Base-by-base conservation (phyloP, 1,140 invertebrate species). In the Nomia melanderi region DNA sequence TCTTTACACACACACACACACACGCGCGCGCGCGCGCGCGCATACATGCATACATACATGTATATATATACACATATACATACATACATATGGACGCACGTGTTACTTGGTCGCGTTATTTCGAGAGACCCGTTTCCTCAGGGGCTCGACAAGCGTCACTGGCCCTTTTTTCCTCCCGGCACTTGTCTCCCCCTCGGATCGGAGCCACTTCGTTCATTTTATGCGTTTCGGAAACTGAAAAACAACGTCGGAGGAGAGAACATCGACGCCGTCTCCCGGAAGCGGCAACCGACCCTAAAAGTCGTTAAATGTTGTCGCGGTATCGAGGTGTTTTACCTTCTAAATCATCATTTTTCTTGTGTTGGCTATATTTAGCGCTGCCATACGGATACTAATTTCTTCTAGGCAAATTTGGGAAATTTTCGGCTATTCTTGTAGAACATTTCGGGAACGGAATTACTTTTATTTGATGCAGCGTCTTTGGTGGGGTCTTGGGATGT, bases 181-280 rank as follows among this genome's bases (percentile, higher is more conserved):
- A 76, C 73, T 76, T 76, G 73, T 76, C 73, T 65, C 67, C 73
- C 73, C 54, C 65, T 72, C 60, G 41, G 63, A 78, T 82, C 73
- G 63, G 20, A 77, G 41, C 81, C 56, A 73, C 81, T 76, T 76
- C 65, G 54, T 69, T 57, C 62, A 77, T 75, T 89, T 89, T 86
- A 90, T 84, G 86, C 65, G 81, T 89, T 88, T 87, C 88, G 88
- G 88, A 88, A 89, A 85, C 84, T 83, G 85, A 89, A 89, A 90
- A 90, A 89, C 87, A 87, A 88, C 77, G 57, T 25, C 25, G 33
- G 31, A 31, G 36, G 25, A 41, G 50, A 62, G 11, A 17, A 80
- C 79, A 82, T 83, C 59, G 20, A 66, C 72, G 72, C 50, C 36
- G 29, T 33, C 73, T 75, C 53, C 73, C 73, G 73, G 73, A 75